Evolutionary conservation across 2,113 vertebrate species (phyloP).

Genomic region (Pygathrix nemaeus): DNA sequence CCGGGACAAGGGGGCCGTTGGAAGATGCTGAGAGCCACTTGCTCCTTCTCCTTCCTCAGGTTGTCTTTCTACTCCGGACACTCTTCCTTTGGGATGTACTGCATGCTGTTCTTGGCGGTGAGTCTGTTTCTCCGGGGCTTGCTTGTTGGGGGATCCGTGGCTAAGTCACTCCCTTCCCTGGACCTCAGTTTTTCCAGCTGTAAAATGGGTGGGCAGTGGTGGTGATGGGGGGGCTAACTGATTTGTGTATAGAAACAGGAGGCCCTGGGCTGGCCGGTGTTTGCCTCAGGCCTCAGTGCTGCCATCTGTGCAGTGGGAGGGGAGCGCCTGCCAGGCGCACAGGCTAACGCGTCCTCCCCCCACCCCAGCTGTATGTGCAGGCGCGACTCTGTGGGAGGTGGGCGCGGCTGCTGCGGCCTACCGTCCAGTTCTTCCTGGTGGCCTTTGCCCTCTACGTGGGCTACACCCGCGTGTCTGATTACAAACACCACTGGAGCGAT

Average conservation of each 20-base stretch:
- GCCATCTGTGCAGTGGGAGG: fast-evolving
- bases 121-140: constrained; percentile 67
- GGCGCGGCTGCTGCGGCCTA: constrained; percentile 94
- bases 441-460: constrained; percentile 96
- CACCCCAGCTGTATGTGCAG: constrained; percentile 92
- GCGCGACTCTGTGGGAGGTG: constrained; percentile 91
- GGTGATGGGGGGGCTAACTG: background rate
- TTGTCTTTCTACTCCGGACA: constrained; percentile 98
- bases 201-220: background rate
- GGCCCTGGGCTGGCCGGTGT: fast-evolving
- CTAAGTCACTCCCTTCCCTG: no score
- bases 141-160: background rate
- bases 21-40: no score
- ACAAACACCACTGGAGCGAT: constrained; percentile 98
- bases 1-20: fast-evolving
- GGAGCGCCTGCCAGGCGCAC: background rate
- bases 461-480: constrained; percentile 95
- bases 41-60: constrained; percentile 75
- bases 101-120: constrained; percentile 97
- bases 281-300: background rate
- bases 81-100: constrained; percentile 99
- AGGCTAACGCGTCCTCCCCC: background rate
- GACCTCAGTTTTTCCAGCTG: background rate
- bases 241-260: fast-evolving
- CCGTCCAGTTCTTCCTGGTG: constrained; percentile 95